Base-by-base conservation (phyloP, 2,113 vertebrate species). In the Apus apus region DNA sequence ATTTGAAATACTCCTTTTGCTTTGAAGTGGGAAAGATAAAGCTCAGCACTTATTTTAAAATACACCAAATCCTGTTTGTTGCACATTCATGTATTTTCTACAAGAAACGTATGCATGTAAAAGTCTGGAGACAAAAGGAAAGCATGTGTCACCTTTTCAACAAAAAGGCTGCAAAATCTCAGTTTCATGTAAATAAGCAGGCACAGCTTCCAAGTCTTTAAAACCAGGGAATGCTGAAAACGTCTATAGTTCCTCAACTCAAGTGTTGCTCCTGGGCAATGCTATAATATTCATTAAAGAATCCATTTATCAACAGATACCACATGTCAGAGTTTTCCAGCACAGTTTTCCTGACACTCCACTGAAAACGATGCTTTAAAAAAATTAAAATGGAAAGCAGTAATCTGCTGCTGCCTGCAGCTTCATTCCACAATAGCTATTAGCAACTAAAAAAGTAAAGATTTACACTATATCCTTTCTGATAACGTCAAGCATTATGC, bases 401-500 rank as follows among this genome's bases (percentile, higher is more conserved):
- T 54, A 94, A 83, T 65, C 45, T 95, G 87, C 85, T 76, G 90
- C 45, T 64, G 77, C 83, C 85, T 76, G 72, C 76, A 9, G n/a
- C 56, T 70, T 87, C 85, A 17, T 87, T 76, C 87, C 92, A 48
- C 91, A 89, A 87, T 36, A 87, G 30, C 73, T 26, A 80, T 32
- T 26, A 85, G 90, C 76, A 89, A 86, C 91, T 61, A 64, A 93
- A 95, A 96, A 96, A 96, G 92, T 97, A 93, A 96, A 98, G 97
- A 95, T 93, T 96, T 95, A 94, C 77, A 96, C 87, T 94, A 87
- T 84, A 96, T 96, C 92, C 94, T 89, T 97, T 93, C 76, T 40
- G 94, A 97, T 98, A 98, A 97, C 93, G 95, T 93, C 75, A 86
- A 97, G 95, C 96, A 92, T 97, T 97, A 97, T 90, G 97, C 97